A percentile compares a stretch with the other conserved stretches of the same genome.
phyloP scores from a whole-genome alignment of 2,888 invertebrate species.

The Busseola fusca region DNA sequence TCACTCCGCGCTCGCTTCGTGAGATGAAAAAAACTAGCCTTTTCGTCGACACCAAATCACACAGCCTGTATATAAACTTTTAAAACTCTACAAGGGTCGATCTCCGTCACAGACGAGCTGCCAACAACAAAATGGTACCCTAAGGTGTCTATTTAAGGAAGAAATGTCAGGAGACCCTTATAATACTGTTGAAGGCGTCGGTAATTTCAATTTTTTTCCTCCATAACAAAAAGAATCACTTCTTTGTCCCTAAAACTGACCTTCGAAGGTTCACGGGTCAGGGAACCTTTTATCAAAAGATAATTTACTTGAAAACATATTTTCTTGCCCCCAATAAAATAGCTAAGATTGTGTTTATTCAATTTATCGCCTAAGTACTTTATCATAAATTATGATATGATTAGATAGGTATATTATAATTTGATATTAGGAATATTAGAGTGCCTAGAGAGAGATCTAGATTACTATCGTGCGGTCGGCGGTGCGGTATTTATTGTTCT shows the following conservation, averaged over 20 bases:
- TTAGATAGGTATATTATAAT: conserved; percentile 28
- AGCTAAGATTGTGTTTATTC: conserved; percentile 62
- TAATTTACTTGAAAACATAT: conserved; percentile 65
- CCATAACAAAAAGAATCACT: conserved; percentile 60
- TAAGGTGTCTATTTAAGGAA: conserved; percentile 57
- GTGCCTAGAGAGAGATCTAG: conserved; percentile 40
- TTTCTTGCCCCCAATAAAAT: conserved; percentile 56
- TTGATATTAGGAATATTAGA: conserved; percentile 45
- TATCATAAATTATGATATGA: conserved; percentile 31
- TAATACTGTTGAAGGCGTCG: conserved; percentile 58
- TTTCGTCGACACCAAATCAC: background rate
- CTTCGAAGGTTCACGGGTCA: conserved; percentile 68
- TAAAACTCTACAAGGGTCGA: conserved; percentile 52
- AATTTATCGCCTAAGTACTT: conserved; percentile 47
- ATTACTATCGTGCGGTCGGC: conserved; percentile 17
- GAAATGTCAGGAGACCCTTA: conserved; percentile 65
- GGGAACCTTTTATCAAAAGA: conserved; percentile 64
- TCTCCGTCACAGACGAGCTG: conserved; percentile 58
- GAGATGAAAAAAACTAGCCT: background rate
- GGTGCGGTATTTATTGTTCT: conserved; percentile 57
- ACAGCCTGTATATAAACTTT: conserved; percentile 52
- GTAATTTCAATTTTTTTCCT: conserved; percentile 65
- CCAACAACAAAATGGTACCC: conserved; percentile 58
- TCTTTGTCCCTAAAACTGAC: conserved; percentile 65
- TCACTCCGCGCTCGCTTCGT: too few relatives aligned